Evolutionary conservation across 2,888 invertebrate species (phyloP), one percentile per base, ranked within the genome.

Genomic region (Phaedon cochleariae): DNA sequence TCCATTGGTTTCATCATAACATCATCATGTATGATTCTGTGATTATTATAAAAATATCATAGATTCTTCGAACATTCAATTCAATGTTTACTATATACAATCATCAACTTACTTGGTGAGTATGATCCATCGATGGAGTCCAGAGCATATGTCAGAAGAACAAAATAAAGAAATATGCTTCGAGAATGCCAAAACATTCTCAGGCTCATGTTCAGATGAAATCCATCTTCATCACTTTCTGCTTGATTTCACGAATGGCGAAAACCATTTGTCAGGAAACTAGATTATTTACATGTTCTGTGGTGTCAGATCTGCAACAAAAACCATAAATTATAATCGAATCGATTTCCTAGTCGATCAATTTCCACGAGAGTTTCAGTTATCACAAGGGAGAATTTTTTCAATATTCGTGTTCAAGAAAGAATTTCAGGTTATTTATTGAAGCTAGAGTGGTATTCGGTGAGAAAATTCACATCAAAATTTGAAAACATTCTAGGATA

Each of bases 131-230:
- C 57, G 45, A 45, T 57, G 18, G 17, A 12, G 0, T n/a, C 46
- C 26, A 57, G 22, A 18, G 26, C 6, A 45, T 57, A 64, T 54
- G 45, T 15, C 49, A 66, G 37, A 1, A 67, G 18, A 22, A 64
- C 31, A 29, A 64, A 62, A 59, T 57, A 62, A 46, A 66, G 12
- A 26, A 55, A 46, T 31, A 59, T 61, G 31, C 45, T 45, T 46
- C 57, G 62, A 62, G 64, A 64, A 62, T 62, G 52, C 26, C 18
- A 59, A 17, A 62, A 62, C 69, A 64, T 66, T 59, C 64, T 69
- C 65, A 37, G 29, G 31, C 29, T 34, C 58, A 61, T 65, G 21
- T 58, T 65, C 54, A 60, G 20, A 65, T 61, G 29, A 65, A 52
- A 41, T 65, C 65, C 65, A 65, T 65, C 41, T 48, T 61, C 57